Evolutionary conservation across 2,888 invertebrate genomes (phyloP).

Genomic region (Tenthredo scrophulariae): DNA sequence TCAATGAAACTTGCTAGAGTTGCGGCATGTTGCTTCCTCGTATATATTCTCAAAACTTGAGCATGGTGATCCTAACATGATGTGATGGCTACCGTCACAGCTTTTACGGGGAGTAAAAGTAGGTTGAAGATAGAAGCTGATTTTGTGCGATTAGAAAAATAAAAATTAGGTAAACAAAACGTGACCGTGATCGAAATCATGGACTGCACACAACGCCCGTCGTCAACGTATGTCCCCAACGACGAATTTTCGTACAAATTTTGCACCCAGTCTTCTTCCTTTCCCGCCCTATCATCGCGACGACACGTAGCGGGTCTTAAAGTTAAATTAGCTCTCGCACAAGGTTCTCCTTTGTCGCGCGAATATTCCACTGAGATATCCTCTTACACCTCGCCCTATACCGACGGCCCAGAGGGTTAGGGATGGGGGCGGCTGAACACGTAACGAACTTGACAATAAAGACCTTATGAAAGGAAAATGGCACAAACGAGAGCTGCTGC

Average conservation of each 20-base stretch:
- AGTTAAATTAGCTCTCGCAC: constrained; percentile 42
- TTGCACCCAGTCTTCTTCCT: not conserved
- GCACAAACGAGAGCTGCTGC: not conserved
- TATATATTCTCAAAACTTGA: not conserved
- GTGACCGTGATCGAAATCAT: not conserved
- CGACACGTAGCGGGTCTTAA: constrained; percentile 44
- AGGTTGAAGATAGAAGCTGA: not conserved
- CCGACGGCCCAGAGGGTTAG: not conserved
- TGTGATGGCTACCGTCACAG: not conserved
- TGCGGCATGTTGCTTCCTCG: not conserved
- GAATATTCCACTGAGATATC: constrained; percentile 33
- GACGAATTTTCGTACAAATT: constrained; percentile 30
- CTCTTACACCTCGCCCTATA: not conserved
- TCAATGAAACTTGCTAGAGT: not conserved
- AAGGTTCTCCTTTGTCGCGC: constrained; percentile 46
- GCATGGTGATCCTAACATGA: not conserved
- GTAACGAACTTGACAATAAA: constrained; percentile 32
- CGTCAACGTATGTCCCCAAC: not conserved
- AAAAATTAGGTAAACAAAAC: not conserved
- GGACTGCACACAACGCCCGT: not conserved
- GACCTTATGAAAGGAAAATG: not conserved
- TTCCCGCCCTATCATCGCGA: not conserved
- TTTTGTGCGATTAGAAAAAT: not conserved
- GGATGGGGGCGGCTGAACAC: not conserved
- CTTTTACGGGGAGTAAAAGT: not conserved